Conservation (phyloP, 1,140 invertebrate species). For the Neuroterus valhalla region DNA sequence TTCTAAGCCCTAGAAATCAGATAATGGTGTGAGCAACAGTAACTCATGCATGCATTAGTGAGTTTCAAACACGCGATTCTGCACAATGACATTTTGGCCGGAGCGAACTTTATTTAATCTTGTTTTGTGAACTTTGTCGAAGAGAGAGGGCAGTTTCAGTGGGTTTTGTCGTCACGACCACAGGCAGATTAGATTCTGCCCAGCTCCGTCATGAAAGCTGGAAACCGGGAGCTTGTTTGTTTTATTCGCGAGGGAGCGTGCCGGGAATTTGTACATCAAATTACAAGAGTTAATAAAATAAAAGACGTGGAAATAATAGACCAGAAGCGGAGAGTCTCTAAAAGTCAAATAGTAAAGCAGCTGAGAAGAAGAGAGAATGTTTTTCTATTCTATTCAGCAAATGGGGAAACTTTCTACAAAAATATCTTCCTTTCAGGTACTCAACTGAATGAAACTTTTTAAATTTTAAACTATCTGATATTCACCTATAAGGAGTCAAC, state of each 20-base stretch:
- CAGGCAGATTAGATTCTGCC: slow-evolving; percentile 26
- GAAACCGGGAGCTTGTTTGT: slow-evolving; percentile 21
- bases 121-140: background rate
- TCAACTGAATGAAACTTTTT: background rate
- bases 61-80: slow-evolving; percentile 21
- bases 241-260: slow-evolving; percentile 20
- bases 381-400: background rate
- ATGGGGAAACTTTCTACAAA: background rate
- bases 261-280: slow-evolving; percentile 27
- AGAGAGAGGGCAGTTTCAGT: slow-evolving; percentile 2
- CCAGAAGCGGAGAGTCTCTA: background rate
- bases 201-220: slow-evolving; percentile 11
- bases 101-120: slow-evolving; percentile 16
- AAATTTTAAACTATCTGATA: background rate
- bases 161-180: slow-evolving; percentile 22
- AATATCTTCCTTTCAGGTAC: slow-evolving; percentile 1
- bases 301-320: slow-evolving; percentile 15
- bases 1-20: background rate
- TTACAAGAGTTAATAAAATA: slow-evolving; percentile 14
- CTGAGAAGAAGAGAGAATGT: background rate
- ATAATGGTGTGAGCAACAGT: background rate
- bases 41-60: background rate
- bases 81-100: background rate
- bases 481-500: too few species aligned
- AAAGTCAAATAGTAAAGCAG: slow-evolving; percentile 5